These are phyloP conservation scores for Danionella cerebrum DNA, from an alignment of 2,113 vertebrate genomes.

Conservation along the genomic window DNA sequence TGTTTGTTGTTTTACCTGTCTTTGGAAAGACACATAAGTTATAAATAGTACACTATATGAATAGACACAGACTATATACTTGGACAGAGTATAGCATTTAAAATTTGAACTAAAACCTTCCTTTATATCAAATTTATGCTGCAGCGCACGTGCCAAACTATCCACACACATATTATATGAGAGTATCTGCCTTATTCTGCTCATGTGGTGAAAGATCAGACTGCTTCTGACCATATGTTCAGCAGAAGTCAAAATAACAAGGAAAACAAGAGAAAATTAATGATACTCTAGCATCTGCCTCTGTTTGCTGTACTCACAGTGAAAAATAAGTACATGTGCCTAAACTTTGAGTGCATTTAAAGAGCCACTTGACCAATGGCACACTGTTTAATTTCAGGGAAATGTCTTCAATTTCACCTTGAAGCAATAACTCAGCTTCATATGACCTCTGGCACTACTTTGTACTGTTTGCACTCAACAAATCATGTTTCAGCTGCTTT, in stretches of 20 bases:
- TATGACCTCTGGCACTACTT: no score
- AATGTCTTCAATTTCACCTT: no score
- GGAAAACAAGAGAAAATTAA: slow-evolving; percentile 3
- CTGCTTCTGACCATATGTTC: background rate
- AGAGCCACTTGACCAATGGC: background rate
- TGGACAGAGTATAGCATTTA: no score
- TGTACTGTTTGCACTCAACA: no score
- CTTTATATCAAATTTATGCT: background rate
- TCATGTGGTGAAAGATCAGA: slow-evolving; percentile 8
- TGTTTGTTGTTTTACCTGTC: no score
- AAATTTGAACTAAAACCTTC: background rate
- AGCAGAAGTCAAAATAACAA: background rate
- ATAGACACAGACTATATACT: no score
- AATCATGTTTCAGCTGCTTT: no score
- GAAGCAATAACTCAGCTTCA: no score
- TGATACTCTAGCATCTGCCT: slow-evolving; percentile 5
- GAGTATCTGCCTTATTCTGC: background rate
- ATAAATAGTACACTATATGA: no score
- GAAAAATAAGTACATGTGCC: background rate
- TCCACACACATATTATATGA: background rate
- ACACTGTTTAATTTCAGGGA: no score
- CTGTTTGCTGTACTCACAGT: background rate
- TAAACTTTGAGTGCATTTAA: background rate
- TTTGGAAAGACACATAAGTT: no score
- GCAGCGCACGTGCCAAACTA: background rate